These are phyloP conservation scores for Merluccius polli DNA, from an alignment of 2,797 vertebrate species.

Conservation along the genomic window DNA sequence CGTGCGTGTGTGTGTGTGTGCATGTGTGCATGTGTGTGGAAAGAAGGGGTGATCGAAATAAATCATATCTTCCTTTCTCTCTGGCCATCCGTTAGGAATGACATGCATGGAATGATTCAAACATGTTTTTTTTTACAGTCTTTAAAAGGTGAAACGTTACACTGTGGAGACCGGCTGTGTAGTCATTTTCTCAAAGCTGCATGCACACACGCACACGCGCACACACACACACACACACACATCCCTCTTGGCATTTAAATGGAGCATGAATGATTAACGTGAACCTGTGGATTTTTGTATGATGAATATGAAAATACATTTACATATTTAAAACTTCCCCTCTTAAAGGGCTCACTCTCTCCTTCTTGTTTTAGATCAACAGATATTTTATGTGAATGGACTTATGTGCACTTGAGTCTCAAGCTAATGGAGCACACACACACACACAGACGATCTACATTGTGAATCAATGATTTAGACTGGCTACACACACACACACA, in stretches of 20 bases:
- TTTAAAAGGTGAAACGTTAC: background rate
- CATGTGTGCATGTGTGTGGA: background rate
- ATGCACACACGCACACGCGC: too few relatives aligned
- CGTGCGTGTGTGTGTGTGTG: constrained; percentile 1
- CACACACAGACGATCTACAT: too few relatives aligned
- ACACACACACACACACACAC: background rate
- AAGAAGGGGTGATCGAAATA: background rate
- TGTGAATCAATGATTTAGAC: too few relatives aligned
- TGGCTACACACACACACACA: background rate
- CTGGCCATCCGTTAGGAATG: background rate
- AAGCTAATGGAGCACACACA: too few relatives aligned
- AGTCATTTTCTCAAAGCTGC: background rate
- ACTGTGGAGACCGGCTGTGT: background rate
- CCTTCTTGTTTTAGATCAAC: background rate
- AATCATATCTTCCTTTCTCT: background rate
- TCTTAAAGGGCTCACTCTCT: background rate
- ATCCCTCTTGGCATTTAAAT: constrained; percentile 2
- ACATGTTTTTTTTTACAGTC: background rate
- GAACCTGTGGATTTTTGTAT: background rate
- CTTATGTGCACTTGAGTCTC: too few relatives aligned
- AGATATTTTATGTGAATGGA: background rate
- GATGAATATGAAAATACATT: background rate
- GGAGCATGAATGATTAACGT: background rate
- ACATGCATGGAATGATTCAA: background rate
- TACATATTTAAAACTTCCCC: background rate